Percentiles rank a stretch among this genome's conserved stretches.
Evolutionary conservation across 2,113 vertebrate species (phyloP).

Genomic region (Platanista minor): DNA sequence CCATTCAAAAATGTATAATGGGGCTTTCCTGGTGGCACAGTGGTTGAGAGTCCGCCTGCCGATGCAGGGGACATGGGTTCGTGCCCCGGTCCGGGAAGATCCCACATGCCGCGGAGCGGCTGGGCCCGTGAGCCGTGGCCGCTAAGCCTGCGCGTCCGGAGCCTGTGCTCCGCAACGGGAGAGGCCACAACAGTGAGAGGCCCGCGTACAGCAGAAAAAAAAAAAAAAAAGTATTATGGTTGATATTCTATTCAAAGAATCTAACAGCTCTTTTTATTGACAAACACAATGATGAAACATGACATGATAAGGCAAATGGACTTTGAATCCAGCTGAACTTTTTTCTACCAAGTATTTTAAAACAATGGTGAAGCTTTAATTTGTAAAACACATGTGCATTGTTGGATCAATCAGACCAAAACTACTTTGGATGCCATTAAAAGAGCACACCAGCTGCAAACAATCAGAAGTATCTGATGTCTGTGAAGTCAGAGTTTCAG

Average conservation of each 20-base stretch:
- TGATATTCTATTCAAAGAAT: not conserved
- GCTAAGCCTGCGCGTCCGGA: too few relatives aligned
- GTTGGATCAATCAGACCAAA: not conserved
- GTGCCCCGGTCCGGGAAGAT: too few relatives aligned
- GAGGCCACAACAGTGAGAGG: too few relatives aligned
- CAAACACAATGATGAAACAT: not conserved
- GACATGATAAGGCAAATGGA: not conserved
- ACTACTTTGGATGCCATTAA: not conserved
- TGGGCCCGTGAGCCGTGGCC: too few relatives aligned
- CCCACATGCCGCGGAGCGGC: too few relatives aligned
- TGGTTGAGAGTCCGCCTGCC: too few relatives aligned
- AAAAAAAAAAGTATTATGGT: not conserved
- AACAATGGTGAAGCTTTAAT: conserved; percentile 1
- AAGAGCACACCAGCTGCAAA: not conserved
- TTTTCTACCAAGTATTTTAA: conserved; percentile 4
- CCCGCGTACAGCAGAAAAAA: too few relatives aligned
- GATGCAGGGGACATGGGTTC: too few relatives aligned
- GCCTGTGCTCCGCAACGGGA: too few relatives aligned
- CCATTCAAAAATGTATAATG: not conserved
- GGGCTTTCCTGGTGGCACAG: too few relatives aligned
- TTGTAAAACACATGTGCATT: not conserved
- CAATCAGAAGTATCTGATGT: not conserved
- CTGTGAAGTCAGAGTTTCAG: not conserved
- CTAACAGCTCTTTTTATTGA: not conserved
- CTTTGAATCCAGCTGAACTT: not conserved